These are phyloP conservation scores for Euura saliciscinereae DNA, from an alignment of 1,140 invertebrate species.

Conservation along the genomic window DNA sequence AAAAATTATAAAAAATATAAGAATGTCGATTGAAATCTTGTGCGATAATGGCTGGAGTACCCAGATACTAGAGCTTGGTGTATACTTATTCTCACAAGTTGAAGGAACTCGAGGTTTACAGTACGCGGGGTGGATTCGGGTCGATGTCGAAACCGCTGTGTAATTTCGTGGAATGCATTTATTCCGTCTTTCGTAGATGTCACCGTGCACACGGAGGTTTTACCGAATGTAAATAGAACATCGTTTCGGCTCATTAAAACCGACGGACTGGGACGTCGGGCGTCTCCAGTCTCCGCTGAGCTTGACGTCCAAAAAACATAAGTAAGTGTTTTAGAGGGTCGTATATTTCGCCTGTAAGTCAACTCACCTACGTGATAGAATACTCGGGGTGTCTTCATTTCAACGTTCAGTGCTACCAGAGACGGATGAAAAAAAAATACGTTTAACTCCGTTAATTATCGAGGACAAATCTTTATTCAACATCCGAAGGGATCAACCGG, in stretches of 20 bases:
- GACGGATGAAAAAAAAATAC: not conserved
- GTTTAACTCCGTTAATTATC: conserved; percentile 1
- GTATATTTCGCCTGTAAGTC: conserved; percentile 17
- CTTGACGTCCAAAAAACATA: conserved; percentile 4
- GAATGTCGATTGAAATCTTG: no score
- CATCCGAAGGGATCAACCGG: not conserved
- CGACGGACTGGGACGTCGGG: conserved; percentile 22
- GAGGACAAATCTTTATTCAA: not conserved
- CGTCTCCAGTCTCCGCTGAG: not conserved
- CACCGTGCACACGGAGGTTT: no score
- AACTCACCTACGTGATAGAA: not conserved
- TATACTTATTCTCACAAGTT: no score
- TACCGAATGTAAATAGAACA: conserved; percentile 25
- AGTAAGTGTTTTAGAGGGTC: conserved; percentile 23
- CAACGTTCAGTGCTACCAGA: not conserved
- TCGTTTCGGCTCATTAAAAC: conserved; percentile 27
- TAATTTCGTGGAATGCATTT: conserved; percentile 16
- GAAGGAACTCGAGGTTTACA: no score
- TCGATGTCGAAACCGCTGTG: no score
- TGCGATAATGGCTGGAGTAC: no score
- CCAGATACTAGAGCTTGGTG: no score
- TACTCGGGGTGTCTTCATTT: conserved; percentile 2
- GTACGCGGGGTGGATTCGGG: no score
- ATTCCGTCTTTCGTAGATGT: conserved; percentile 14
- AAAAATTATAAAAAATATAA: no score